Evolutionary conservation across 2,888 invertebrate species (phyloP), one percentile per base, ranked within the genome.

Genomic region (Himalopsyche kuldschensis): DNA sequence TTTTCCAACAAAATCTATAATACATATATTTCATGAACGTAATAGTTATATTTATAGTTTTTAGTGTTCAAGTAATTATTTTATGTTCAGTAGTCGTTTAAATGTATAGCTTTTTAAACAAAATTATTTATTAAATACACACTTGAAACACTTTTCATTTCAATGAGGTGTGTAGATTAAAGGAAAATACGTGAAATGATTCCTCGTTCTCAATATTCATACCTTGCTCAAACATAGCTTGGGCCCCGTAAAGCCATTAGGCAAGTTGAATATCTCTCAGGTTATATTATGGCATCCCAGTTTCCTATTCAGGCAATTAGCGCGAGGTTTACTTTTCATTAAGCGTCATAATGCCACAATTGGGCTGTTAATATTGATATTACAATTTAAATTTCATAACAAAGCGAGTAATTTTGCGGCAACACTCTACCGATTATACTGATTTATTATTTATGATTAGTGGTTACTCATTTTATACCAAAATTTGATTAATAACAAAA

Each of bases 311-410:
- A 35, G 69, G 80, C 85, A 84, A 85, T 85, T 82, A 79, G 35
- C 76, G 41, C 78, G 69, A 30, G 78, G 84, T 85, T 85, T 85
- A 79, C 85, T 79, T 83, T 85, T 84, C 85, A 85, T 85, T 85
- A 85, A 78, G 78, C 79, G 48, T 63, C 35, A 80, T 47, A 79
- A 81, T 85, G 79, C 81, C 79, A 79, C 85, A 85, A 85, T 84
- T 79, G 84, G 84, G 30, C 35, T 31, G 76, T 84, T 81, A 81
- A 84, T 85, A 84, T 84, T 84, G 85, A 84, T 83, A 78, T 81
- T 69, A 76, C 84, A 81, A 82, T 83, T 84, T 63, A 78, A 79
- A 84, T 82, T 84, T 77, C 78, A 81, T 81, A 81, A 32, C 75
- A 46, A 31, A 78, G 78, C 79, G 46, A 81, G 81, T 78, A 78